Evolutionary conservation across 2,888 invertebrate genomes (phyloP).

Genomic region (Pachliopta kotzebuea): DNA sequence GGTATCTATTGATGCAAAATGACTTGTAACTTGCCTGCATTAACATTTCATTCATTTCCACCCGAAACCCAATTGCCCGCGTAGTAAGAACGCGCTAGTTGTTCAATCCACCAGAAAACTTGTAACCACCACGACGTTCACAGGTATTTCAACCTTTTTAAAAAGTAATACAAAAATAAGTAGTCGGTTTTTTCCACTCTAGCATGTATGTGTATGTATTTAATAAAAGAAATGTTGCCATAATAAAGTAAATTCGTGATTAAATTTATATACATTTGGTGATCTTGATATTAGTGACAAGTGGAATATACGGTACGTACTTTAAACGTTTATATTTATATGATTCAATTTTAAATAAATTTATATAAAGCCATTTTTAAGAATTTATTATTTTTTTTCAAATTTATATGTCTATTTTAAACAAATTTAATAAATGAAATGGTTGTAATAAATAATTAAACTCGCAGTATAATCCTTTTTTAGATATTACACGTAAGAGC

Average conservation of each 20-base stretch:
- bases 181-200: neutral
- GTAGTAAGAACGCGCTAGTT: conserved; percentile 7
- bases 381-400: too few relatives aligned
- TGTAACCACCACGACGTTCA: conserved; percentile 17
- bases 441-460: too few relatives aligned
- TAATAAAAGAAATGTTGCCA: neutral
- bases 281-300: conserved; percentile 1
- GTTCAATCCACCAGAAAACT: conserved; percentile 26
- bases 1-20: conserved; percentile 10
- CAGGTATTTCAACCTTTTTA: conserved; percentile 18
- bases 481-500: too few relatives aligned
- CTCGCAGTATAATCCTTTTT: too few relatives aligned
- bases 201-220: neutral
- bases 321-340: conserved; percentile 1
- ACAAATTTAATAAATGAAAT: too few relatives aligned
- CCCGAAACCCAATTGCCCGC: conserved; percentile 1
- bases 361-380: too few relatives aligned
- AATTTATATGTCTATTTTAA: too few relatives aligned
- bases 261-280: conserved; percentile 8
- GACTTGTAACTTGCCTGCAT: conserved; percentile 7
- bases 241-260: neutral
- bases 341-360: neutral
- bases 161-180: neutral
- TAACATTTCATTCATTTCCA: conserved; percentile 11
- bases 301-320: neutral